A percentile compares a stretch with the other conserved stretches of the same genome.
Evolutionary conservation across 2,113 vertebrate genomes (phyloP).

Genomic region (Picathartes gymnocephalus): DNA sequence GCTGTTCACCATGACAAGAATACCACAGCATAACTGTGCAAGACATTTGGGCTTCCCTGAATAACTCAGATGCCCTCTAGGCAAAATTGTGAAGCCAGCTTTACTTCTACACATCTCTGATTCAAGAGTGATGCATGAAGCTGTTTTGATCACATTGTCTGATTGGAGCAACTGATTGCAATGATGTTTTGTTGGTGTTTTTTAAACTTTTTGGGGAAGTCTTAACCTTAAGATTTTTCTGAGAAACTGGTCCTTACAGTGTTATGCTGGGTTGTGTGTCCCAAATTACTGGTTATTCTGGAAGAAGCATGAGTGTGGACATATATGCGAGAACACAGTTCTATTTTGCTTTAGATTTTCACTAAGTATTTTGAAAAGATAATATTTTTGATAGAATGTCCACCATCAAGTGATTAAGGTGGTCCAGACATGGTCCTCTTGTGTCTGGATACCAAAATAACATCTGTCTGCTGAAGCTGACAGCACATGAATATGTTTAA

Average conservation of each 20-base stretch:
- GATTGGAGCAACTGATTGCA: background rate
- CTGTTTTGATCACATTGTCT: background rate
- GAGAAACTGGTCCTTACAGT: background rate
- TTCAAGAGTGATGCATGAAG: background rate
- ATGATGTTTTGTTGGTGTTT: fast-evolving
- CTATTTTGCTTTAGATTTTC: background rate
- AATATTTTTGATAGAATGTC: background rate
- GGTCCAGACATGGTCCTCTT: background rate
- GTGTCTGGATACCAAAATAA: background rate
- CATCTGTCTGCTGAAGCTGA: background rate
- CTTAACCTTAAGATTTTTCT: background rate
- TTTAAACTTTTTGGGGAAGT: background rate
- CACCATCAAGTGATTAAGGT: background rate
- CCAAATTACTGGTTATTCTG: background rate
- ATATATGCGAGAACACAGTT: background rate
- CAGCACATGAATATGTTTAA: background rate
- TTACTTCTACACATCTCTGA: background rate
- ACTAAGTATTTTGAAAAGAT: background rate
- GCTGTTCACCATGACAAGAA: background rate
- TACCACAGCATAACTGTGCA: background rate
- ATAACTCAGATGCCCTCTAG: background rate
- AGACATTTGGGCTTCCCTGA: background rate
- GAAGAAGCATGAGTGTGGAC: background rate
- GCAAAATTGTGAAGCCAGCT: background rate
- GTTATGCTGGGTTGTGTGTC: background rate